Percentiles rank a stretch among this genome's conserved stretches.
Evolutionary conservation across 2,113 vertebrate species (phyloP).

Genomic region (Monopterus albus): DNA sequence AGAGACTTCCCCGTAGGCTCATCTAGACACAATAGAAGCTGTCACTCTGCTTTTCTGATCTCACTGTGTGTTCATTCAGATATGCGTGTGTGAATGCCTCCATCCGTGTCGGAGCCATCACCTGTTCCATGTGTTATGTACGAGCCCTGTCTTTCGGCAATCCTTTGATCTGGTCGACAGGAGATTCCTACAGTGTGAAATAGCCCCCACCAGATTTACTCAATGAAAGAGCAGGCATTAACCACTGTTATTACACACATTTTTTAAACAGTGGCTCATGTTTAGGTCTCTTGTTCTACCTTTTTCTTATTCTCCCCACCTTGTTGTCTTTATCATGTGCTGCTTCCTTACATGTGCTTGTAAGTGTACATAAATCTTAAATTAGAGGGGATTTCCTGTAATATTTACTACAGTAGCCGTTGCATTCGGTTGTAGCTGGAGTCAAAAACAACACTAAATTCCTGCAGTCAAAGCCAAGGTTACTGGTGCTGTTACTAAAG

Average conservation of each 20-base stretch:
- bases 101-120: slow-evolving; percentile 63
- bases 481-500: slow-evolving; percentile 12
- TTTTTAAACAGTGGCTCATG: slow-evolving; percentile 59
- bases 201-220: slow-evolving; percentile 75
- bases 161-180: slow-evolving; percentile 79
- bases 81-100: slow-evolving; percentile 46
- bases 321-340: slow-evolving; percentile 53
- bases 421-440: slow-evolving; percentile 22
- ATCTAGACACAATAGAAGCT: slow-evolving; percentile 67
- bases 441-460: slow-evolving; percentile 21
- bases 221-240: slow-evolving; percentile 77
- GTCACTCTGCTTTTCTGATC: slow-evolving; percentile 69
- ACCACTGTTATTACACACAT: slow-evolving; percentile 81
- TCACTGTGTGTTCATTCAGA: slow-evolving; percentile 63
- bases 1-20: slow-evolving; percentile 60
- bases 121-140: slow-evolving; percentile 64
- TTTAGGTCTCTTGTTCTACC: slow-evolving; percentile 37
- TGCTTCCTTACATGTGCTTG: slow-evolving; percentile 20
- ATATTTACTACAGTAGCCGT: slow-evolving; percentile 33
- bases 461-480: slow-evolving; percentile 37
- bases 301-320: slow-evolving; percentile 39
- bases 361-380: slow-evolving; percentile 35
- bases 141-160: slow-evolving; percentile 53
- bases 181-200: slow-evolving; percentile 83
- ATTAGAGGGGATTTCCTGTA: slow-evolving; percentile 26